Percentiles rank a stretch among this genome's conserved stretches.
These are phyloP conservation scores for Melanerpes aurifrons DNA, from an alignment of 2,113 vertebrate species.

Conservation along the genomic window DNA sequence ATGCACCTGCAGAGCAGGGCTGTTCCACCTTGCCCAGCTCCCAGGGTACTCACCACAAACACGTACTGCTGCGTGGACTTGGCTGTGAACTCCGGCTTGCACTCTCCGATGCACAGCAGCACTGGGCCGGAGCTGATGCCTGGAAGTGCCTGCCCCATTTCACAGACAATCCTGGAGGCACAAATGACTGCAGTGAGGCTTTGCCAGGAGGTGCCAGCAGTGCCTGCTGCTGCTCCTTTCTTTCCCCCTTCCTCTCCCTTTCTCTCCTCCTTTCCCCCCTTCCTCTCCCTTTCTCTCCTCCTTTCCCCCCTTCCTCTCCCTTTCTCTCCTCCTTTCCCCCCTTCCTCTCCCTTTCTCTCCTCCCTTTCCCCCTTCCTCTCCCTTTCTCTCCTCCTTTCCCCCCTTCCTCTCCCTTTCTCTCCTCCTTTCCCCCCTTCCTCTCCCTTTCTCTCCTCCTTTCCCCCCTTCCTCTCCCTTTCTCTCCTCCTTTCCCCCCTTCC, in stretches of 20 bases:
- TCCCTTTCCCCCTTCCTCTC: too few relatives aligned
- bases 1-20: fast-evolving
- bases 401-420: too few relatives aligned
- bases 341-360: too few relatives aligned
- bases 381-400: too few relatives aligned
- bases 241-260: background rate
- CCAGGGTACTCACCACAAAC: conserved; percentile 88
- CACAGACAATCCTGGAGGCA: conserved; percentile 91
- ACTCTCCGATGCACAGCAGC: conserved; percentile 93
- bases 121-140: conserved; percentile 87
- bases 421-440: too few relatives aligned
- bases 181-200: background rate
- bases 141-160: conserved; percentile 87
- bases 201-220: background rate
- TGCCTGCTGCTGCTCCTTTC: background rate
- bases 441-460: too few relatives aligned
- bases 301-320: too few relatives aligned
- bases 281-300: too few relatives aligned
- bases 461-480: too few relatives aligned
- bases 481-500: too few relatives aligned
- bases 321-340: too few relatives aligned
- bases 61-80: conserved; percentile 89
- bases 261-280: too few relatives aligned
- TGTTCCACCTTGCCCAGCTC: fast-evolving
- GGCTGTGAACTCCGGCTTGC: conserved; percentile 91